phyloP scores from a whole-genome alignment of 1,140 invertebrate species.

The Drosophila parvula region DNA sequence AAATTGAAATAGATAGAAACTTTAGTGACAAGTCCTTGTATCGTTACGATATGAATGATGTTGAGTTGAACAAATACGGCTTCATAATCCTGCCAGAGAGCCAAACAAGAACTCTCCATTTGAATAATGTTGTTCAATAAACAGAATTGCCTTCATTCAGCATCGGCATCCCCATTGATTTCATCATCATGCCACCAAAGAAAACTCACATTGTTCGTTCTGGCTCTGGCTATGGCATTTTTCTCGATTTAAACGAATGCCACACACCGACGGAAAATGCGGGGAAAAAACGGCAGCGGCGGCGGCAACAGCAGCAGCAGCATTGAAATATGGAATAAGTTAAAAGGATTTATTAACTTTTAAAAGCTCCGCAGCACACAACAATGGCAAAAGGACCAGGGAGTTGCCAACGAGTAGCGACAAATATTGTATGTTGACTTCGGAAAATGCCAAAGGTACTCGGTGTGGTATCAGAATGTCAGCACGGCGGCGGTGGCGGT shows the following conservation, averaged over 20 bases:
- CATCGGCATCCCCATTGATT: slow-evolving; percentile 41
- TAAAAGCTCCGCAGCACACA: slow-evolving; percentile 73
- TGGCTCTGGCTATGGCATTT: slow-evolving; percentile 27
- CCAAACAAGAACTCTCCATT: slow-evolving; percentile 41
- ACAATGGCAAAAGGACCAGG: slow-evolving; percentile 67
- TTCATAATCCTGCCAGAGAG: slow-evolving; percentile 62
- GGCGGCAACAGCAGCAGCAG: slow-evolving; percentile 41
- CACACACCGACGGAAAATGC: neutral
- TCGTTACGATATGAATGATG: slow-evolving; percentile 58
- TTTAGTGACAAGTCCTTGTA: slow-evolving; percentile 48
- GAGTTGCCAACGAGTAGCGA: slow-evolving; percentile 34
- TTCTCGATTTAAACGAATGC: slow-evolving; percentile 51
- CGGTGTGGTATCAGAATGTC: slow-evolving; percentile 23
- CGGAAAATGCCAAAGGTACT: slow-evolving; percentile 33
- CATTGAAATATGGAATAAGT: slow-evolving; percentile 81
- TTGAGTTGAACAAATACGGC: slow-evolving; percentile 63
- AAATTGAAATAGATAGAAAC: slow-evolving; percentile 72
- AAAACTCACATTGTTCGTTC: slow-evolving; percentile 57
- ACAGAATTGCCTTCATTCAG: slow-evolving; percentile 74
- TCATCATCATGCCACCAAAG: slow-evolving; percentile 32
- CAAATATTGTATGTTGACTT: slow-evolving; percentile 49
- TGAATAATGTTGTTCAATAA: slow-evolving; percentile 78
- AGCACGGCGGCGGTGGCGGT: neutral
- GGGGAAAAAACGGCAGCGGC: slow-evolving; percentile 11
- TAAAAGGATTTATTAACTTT: slow-evolving; percentile 83